Evolutionary conservation across 2,888 invertebrate species (phyloP), one percentile per base, ranked within the genome.

Genomic region (Drosophila peninsularis): DNA sequence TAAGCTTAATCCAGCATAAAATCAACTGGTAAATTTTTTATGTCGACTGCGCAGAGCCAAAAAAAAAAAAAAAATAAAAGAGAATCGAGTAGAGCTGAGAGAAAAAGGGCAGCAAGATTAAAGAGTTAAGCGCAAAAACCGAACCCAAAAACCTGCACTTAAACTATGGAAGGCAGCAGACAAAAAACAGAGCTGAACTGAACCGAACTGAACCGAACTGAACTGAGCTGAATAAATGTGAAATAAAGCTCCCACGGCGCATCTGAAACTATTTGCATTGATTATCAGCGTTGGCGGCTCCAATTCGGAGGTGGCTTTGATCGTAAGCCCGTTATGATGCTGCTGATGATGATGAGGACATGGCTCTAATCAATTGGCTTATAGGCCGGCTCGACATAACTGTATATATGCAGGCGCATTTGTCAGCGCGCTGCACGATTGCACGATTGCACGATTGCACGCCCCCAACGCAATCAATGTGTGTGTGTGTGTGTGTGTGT

Each of bases 11-110:
- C 90, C 90, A 86, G 89, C 85, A 90, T 85, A 85, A 85, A 85
- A 85, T 85, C 90, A 85, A 90, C 84, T 85, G 90, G 90, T 85
- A 85, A 85, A 85, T 85, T 90, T 85, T 85, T 90, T 88, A 85
- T 85, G 83, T 79, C 69, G 77, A 72, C 61, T 62, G 69, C 56
- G 60, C 63, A 68, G 32, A 62, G 68, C 55, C 88, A 47, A 64
- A 68, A 72, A 66, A 66, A 62, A 64, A 41, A n/a, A n/a, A n/a
- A 10, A 36, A 36, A 10, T n/a, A 17, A 24, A 24, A 24, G 24
- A n/a, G n/a, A n/a, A n/a, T 27, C n/a, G 21, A 17, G 11, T 24
- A 44, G 37, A 45, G n/a, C 7, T 7, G 7, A 30, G 7, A 24
- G 7, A 14, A 55, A 70, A 82, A 75, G 72, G 80, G 60, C 76